Evolutionary conservation across 1,140 invertebrate genomes (phyloP).

Genomic region (Coptotermes formosanus): DNA sequence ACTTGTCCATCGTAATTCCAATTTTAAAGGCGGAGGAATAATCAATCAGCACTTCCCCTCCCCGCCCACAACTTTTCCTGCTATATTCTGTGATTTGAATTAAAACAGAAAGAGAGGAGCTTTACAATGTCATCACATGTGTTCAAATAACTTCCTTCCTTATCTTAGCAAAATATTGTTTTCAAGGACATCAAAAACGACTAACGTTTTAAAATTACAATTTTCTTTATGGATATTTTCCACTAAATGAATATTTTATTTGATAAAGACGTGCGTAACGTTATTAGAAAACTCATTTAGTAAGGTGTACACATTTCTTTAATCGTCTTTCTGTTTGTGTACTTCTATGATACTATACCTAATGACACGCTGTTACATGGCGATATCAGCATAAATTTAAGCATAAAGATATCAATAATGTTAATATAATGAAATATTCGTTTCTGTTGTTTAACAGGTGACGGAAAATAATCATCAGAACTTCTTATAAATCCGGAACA

Average conservation of each 20-base stretch:
- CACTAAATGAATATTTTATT: not conserved
- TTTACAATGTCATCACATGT: conserved; percentile 13
- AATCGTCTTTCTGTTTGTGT: not conserved
- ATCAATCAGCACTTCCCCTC: not conserved
- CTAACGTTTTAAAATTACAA: not conserved
- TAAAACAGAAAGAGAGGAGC: not conserved
- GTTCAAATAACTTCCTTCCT: not conserved
- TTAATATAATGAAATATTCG: not conserved
- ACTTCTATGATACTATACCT: not conserved
- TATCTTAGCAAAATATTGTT: not conserved
- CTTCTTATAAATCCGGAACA: not conserved
- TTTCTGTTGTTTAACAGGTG: not conserved
- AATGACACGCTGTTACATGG: not conserved
- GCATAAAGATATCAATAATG: not conserved
- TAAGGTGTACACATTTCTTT: not conserved
- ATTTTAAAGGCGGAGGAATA: not conserved
- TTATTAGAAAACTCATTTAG: not conserved
- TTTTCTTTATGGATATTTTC: not conserved
- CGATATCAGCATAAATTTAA: not conserved
- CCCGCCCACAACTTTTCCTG: not conserved
- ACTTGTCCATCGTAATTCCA: not conserved
- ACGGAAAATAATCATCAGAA: not conserved
- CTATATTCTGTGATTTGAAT: not conserved
- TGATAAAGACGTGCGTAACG: not conserved
- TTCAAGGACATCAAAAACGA: not conserved